These are phyloP conservation scores for Dryobotodes eremita DNA, from an alignment of 2,888 invertebrate genomes.

Conservation along the genomic window DNA sequence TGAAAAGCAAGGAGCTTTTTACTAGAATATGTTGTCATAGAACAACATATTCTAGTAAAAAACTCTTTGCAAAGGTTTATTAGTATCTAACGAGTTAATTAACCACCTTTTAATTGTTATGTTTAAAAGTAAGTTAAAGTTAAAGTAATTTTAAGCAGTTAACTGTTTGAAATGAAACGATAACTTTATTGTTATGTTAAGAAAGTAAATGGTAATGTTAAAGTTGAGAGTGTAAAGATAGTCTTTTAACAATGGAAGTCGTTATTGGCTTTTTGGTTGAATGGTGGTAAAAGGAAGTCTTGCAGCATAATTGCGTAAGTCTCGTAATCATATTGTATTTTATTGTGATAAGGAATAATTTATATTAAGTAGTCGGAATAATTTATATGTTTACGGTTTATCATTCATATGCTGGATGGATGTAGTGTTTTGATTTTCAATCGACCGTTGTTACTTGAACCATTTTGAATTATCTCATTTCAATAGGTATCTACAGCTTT, in stretches of 20 bases:
- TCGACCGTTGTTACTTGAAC: no score
- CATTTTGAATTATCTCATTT: not conserved
- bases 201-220: conserved; percentile 12
- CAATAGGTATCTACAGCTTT: not conserved
- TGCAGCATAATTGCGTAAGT: not conserved
- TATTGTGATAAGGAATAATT: no score
- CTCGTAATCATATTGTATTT: not conserved
- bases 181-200: conserved; percentile 42
- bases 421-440: no score
- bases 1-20: not conserved
- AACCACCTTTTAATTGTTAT: not conserved
- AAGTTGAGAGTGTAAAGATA: not conserved
- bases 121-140: not conserved
- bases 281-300: not conserved
- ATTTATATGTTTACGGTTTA: no score
- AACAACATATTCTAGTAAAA: no score
- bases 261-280: conserved; percentile 4
- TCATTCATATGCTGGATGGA: no score
- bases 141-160: not conserved
- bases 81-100: not conserved
- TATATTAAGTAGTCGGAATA: no score
- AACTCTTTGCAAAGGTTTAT: not conserved
- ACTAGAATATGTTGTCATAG: no score
- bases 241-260: conserved; percentile 9
- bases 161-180: conserved; percentile 21